Percentiles rank a stretch among this genome's conserved stretches.
These are phyloP conservation scores for Lamprologus lemairii DNA, from an alignment of 2,113 vertebrate genomes.

Conservation along the genomic window DNA sequence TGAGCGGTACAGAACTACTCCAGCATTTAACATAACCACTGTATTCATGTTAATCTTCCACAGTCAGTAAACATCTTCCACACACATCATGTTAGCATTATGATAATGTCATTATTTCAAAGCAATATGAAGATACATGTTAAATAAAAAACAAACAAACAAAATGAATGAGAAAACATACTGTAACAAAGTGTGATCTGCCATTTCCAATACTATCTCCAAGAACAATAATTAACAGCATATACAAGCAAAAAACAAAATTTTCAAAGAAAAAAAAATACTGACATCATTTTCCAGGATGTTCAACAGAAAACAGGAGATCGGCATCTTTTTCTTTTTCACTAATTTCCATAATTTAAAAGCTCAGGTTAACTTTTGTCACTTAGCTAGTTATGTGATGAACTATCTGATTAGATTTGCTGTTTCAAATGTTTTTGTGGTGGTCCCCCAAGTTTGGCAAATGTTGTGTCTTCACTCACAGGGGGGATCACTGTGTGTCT, in stretches of 20 bases:
- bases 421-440: neutral
- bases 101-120: neutral
- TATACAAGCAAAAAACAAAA: accelerated
- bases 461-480: neutral
- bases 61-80: neutral
- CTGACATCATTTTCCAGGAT: neutral
- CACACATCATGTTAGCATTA: neutral
- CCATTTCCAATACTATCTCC: neutral
- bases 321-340: neutral
- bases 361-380: neutral
- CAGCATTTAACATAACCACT: neutral
- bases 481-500: neutral
- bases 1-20: neutral
- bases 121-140: neutral
- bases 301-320: neutral
- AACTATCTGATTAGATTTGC: neutral
- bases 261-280: neutral
- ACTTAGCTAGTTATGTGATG: neutral
- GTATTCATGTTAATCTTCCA: neutral
- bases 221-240: neutral
- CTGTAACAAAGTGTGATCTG: neutral
- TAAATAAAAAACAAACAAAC: neutral
- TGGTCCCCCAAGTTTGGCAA: neutral
- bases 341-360: neutral
- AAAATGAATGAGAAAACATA: neutral